Evolutionary conservation across 2,797 vertebrate species (phyloP).

Genomic region (Dromococcyx pavoninus): DNA sequence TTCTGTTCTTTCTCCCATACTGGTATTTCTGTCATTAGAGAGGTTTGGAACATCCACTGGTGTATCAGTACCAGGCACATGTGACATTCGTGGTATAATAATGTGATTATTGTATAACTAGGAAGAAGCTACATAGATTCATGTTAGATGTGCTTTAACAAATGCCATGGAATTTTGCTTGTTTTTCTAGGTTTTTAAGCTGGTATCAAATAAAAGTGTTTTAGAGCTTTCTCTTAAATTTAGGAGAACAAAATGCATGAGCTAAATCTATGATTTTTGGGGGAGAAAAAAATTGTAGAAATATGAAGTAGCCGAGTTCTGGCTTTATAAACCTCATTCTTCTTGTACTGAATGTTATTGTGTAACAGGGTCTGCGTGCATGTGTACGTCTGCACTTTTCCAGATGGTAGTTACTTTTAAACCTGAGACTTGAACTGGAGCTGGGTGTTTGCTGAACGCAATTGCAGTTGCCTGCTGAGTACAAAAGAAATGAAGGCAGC

Average conservation of each 20-base stretch:
- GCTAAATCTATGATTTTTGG: background rate
- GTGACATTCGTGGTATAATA: background rate
- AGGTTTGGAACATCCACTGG: background rate
- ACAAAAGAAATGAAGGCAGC: background rate
- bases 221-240: background rate
- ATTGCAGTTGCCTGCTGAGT: background rate
- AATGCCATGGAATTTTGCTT: background rate
- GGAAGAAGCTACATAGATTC: background rate
- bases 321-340: background rate
- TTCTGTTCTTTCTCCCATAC: background rate
- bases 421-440: background rate
- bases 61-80: background rate
- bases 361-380: background rate
- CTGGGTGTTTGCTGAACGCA: background rate
- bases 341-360: background rate
- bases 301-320: background rate
- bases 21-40: background rate
- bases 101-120: background rate
- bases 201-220: background rate
- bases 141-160: background rate
- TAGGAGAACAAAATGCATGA: background rate
- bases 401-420: background rate
- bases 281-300: background rate
- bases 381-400: background rate
- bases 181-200: background rate